phyloP scores from a whole-genome alignment of 2,888 invertebrate species.

The Volucella zonaria region DNA sequence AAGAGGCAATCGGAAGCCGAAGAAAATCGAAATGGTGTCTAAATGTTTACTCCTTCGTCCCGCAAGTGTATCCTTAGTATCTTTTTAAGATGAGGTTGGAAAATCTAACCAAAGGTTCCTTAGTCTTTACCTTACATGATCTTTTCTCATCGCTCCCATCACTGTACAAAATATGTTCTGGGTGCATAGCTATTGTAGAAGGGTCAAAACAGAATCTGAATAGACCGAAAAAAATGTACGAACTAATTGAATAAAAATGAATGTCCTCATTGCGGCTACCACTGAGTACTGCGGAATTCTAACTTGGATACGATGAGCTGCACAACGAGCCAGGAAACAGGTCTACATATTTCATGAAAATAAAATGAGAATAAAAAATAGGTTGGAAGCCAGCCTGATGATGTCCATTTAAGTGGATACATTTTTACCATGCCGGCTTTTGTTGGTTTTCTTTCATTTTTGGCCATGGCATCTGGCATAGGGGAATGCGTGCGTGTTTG shows the following conservation, averaged over 20 bases:
- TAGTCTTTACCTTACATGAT: too few species aligned
- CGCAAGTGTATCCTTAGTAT: too few species aligned
- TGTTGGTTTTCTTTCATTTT: constrained; percentile 26
- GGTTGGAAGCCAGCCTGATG: background rate
- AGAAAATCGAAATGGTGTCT: too few species aligned
- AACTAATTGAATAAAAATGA: constrained; percentile 65
- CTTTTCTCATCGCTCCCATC: too few species aligned
- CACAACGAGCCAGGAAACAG: background rate
- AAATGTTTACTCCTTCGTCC: too few species aligned
- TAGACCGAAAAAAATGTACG: background rate
- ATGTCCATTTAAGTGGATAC: constrained; percentile 53
- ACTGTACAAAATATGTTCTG: too few species aligned
- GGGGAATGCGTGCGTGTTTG: background rate
- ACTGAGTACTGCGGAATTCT: constrained; percentile 39
- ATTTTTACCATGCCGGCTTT: constrained; percentile 30
- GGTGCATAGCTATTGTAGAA: too few species aligned
- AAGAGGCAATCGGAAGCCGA: too few species aligned
- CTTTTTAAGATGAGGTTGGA: too few species aligned
- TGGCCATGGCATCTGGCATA: constrained; percentile 11
- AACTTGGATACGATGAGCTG: constrained; percentile 36
- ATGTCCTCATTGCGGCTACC: constrained; percentile 62
- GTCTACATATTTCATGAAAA: background rate
- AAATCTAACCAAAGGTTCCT: too few species aligned
- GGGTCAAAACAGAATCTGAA: too few species aligned
- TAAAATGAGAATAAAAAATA: background rate